Base-by-base conservation (phyloP, 2,113 vertebrate genomes). In the Osmerus eperlanus region DNA sequence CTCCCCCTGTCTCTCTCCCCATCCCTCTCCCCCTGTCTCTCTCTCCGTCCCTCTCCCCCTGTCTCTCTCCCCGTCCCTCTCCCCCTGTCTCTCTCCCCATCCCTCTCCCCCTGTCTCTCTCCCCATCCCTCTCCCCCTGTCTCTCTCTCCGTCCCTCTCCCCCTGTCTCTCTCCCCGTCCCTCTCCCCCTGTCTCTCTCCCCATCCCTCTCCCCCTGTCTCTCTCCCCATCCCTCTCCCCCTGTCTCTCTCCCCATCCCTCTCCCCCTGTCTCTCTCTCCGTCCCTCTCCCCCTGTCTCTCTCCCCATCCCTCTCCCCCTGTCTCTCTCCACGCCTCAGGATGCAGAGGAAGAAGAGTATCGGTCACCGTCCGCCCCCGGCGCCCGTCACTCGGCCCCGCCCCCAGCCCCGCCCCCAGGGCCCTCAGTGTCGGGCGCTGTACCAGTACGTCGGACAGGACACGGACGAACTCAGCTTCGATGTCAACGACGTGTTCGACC, bases 391-490 rank as follows among this genome's bases (percentile, higher is more conserved):
- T 23, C 86, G 90, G 0, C 90, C 95, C 84, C 96, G 95, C 79
- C 89, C 94, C 0, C 92, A 94, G 82, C 81, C 91, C 8, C 91
- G 86, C 52, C 87, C 1, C 0, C 71, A 89, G 0, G 78, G 84
- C 0, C 96, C 96, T 0, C 93, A 92, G 3, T 99, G 96, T 77
- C 91, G 80, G 60, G 96, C 97, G 0, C 68, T 98, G 3, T 98
- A 98, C 74, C 96, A 97, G 81, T 98, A 99, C 28, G 0, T 89
- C 0, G 96, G 96, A 12, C 96, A 98, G 79, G 97, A 99, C 11
- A 93, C 94, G 11, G 97, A 99, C 0, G 97, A 99, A 85, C 92
- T 99, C 87, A 97, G 93, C 89, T 99, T 99, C 75, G 94, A 95
- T 0, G 91, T 85, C 59, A 94, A 94, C 0, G 97, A 98, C 0